These are phyloP conservation scores for Hyla sarda DNA, from an alignment of 2,113 vertebrate genomes.

Conservation along the genomic window DNA sequence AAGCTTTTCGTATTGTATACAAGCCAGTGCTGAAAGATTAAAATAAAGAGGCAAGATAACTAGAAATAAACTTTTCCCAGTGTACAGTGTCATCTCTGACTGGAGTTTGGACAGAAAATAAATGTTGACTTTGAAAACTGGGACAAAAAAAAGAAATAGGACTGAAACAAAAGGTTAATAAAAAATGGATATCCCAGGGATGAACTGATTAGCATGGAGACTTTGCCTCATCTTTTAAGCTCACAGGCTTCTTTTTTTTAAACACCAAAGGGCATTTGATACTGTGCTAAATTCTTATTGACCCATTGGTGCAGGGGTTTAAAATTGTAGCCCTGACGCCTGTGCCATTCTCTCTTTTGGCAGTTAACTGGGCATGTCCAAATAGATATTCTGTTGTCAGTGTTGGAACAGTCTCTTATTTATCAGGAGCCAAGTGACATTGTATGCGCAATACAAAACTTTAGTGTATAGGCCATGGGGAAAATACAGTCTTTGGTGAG, in stretches of 20 bases:
- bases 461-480: neutral
- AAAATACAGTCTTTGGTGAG: neutral
- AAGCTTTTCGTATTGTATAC: constrained; percentile 33
- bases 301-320: constrained; percentile 6
- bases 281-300: constrained; percentile 11
- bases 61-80: neutral
- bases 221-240: neutral
- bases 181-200: neutral
- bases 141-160: neutral
- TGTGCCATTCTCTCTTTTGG: neutral
- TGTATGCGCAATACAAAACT: neutral
- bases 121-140: neutral
- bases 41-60: neutral
- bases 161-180: constrained; percentile 16
- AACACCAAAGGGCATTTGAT: neutral
- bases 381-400: neutral
- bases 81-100: neutral
- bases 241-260: neutral
- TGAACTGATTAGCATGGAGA: constrained; percentile 14
- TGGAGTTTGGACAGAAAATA: neutral
- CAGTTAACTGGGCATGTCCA: neutral
- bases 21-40: constrained; percentile 1
- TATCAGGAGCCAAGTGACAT: neutral
- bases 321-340: neutral
- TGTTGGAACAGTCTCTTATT: neutral